Base-by-base conservation (phyloP, 2,888 invertebrate species). In the Polydrusus cervinus region DNA sequence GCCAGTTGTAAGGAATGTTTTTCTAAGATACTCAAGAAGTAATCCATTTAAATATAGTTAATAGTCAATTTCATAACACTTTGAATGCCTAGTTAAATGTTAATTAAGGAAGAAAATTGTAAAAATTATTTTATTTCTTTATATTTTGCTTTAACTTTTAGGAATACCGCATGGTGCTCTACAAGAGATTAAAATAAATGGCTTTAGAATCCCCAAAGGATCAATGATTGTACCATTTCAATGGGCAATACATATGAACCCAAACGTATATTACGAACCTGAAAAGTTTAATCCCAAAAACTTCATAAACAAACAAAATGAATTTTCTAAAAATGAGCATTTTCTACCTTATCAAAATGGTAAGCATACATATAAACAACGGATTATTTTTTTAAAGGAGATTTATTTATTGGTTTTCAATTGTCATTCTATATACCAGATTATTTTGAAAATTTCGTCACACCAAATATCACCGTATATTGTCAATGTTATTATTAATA, bases 301-400 rank as follows among this genome's bases (percentile, higher is more conserved):
- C 65, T 96, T 96, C 83, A 84, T 96, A 5, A 87, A 89, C 55
- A 87, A 89, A 0, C 90, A 92, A 47, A 94, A 93, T 0, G 89
- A 88, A 67, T 89, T 93, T 76, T 82, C 87, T 3, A 93, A 91
- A 75, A 92, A 92, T 0, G 91, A 91, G 57, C 89, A 92, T 71
- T 95, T 95, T 82, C 91, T 96, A 81, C 95, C 96, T 0, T 96
- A 95, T 84, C 96, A 96, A 88, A 91, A 91, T 77, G 96, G 96
- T 94, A 85, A 78, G 75, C 53, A 53, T 10, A 25, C 13, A 45
- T 3, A 45, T 9, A n/a, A n/a, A n/a, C n/a, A n/a, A n/a, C n/a
- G n/a, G n/a, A n/a, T n/a, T n/a, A n/a, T n/a, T n/a, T n/a, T n/a
- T n/a, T n/a, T n/a, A n/a, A n/a, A n/a, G n/a, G n/a, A n/a, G n/a